Percentiles rank a stretch among this genome's conserved stretches.
Conservation (phyloP, 2,797 vertebrate species). For the Pantherophis vulpinus region DNA sequence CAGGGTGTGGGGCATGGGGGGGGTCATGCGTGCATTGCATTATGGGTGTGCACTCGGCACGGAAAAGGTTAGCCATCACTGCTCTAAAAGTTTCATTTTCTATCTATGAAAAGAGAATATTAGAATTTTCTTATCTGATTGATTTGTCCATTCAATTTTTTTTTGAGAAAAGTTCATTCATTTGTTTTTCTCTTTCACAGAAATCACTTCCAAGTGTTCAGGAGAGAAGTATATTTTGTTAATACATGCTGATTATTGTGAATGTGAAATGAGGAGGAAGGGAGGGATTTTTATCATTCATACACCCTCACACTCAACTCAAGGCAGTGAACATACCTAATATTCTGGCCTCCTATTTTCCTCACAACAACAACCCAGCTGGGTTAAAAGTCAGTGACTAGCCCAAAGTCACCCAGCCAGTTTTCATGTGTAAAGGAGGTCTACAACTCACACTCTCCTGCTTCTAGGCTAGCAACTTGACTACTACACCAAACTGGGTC, state of each 20-base stretch:
- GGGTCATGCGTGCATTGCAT: too few relatives aligned
- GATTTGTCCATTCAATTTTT: neutral
- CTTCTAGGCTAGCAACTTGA: neutral
- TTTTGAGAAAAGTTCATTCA: neutral
- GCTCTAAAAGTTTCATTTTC: neutral
- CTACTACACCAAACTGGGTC: neutral
- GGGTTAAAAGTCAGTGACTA: neutral
- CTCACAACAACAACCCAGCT: neutral
- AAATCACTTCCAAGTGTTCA: neutral
- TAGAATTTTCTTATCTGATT: conserved; percentile 15
- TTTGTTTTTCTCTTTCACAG: neutral
- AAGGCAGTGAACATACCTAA: neutral
- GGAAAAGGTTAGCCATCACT: too few relatives aligned
- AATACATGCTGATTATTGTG: neutral
- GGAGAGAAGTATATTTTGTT: neutral
- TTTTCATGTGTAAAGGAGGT: neutral
- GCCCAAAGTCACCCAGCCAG: neutral
- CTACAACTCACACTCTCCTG: neutral
- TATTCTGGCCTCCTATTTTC: neutral
- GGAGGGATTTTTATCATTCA: neutral
- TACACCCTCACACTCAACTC: neutral
- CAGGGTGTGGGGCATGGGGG: too few relatives aligned
- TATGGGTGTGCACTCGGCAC: too few relatives aligned
- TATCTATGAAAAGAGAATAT: neutral
- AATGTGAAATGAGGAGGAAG: neutral